Evolutionary conservation across 2,113 vertebrate genomes (phyloP).

Genomic region (Phycodurus eques): DNA sequence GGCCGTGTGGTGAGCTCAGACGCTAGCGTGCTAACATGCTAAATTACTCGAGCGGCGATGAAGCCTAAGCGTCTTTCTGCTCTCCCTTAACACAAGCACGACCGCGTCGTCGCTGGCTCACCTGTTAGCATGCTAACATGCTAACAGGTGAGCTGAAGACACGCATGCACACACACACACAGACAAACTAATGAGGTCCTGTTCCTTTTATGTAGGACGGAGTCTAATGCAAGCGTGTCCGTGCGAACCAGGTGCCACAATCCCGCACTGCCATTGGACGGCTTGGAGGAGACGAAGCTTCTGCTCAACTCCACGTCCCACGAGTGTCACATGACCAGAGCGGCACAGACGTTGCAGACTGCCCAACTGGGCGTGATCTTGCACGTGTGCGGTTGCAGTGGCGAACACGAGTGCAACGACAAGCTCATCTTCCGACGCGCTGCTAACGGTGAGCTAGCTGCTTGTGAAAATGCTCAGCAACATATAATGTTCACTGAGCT

Average conservation of each 20-base stretch:
- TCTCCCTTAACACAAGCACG: not conserved
- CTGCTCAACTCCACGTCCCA: conserved; percentile 79
- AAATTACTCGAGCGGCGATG: too few species aligned
- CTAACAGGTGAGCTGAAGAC: too few species aligned
- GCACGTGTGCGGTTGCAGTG: conserved; percentile 80
- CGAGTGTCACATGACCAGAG: conserved; percentile 75
- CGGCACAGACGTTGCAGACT: conserved; percentile 49
- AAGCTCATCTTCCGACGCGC: conserved; percentile 83
- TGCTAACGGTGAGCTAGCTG: conserved; percentile 68
- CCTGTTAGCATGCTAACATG: too few species aligned
- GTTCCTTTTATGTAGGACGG: conserved; percentile 71
- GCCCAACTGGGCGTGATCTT: conserved; percentile 53
- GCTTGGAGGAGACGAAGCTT: conserved; percentile 76
- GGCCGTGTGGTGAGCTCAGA: conserved; percentile 78
- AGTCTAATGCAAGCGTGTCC: conserved; percentile 80
- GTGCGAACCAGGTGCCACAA: conserved; percentile 83
- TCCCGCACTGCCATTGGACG: conserved; percentile 76
- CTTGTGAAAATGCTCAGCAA: too few species aligned
- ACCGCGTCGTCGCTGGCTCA: not conserved
- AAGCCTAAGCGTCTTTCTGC: too few species aligned
- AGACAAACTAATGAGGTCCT: too few species aligned
- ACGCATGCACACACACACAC: not conserved
- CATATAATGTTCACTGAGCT: too few species aligned
- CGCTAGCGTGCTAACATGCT: too few species aligned
- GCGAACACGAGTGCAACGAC: conserved; percentile 85